Conservation (phyloP, 2,113 vertebrate species). For the Columba janthina region DNA sequence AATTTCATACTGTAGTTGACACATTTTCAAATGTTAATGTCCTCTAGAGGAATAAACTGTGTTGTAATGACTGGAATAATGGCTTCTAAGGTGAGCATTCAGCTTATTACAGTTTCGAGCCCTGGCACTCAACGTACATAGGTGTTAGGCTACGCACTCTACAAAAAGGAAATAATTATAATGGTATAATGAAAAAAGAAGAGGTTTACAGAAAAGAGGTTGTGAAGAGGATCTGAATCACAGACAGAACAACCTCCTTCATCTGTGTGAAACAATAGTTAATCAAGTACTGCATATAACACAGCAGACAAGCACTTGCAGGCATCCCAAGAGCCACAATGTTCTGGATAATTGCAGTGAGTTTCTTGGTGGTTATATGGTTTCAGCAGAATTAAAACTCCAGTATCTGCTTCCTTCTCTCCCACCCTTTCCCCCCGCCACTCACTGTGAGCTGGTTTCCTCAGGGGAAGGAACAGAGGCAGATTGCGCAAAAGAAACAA, state of each 20-base stretch:
- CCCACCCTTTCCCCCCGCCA: neutral
- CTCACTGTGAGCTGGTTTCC: neutral
- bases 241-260: slow-evolving; percentile 49
- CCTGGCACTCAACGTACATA: slow-evolving; percentile 62
- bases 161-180: slow-evolving; percentile 72
- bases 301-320: neutral
- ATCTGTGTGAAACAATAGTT: slow-evolving; percentile 62
- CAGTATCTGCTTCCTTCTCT: neutral
- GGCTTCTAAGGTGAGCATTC: slow-evolving; percentile 73
- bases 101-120: slow-evolving; percentile 70
- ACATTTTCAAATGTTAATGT: slow-evolving; percentile 81
- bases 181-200: slow-evolving; percentile 37
- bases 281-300: slow-evolving; percentile 59
- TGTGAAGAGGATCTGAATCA: slow-evolving; percentile 62
- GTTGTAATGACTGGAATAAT: slow-evolving; percentile 78
- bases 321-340: slow-evolving; percentile 3
- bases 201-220: slow-evolving; percentile 48
- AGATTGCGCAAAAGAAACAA: neutral
- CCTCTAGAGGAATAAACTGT: slow-evolving; percentile 71
- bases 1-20: slow-evolving; percentile 73
- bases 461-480: neutral
- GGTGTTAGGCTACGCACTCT: slow-evolving; percentile 67
- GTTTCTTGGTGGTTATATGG: slow-evolving; percentile 6
- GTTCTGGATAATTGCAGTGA: slow-evolving; percentile 9
- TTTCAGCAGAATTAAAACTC: slow-evolving; percentile 12